Conservation (phyloP, 2,888 invertebrate genomes). For the Amphipoea lucens region DNA sequence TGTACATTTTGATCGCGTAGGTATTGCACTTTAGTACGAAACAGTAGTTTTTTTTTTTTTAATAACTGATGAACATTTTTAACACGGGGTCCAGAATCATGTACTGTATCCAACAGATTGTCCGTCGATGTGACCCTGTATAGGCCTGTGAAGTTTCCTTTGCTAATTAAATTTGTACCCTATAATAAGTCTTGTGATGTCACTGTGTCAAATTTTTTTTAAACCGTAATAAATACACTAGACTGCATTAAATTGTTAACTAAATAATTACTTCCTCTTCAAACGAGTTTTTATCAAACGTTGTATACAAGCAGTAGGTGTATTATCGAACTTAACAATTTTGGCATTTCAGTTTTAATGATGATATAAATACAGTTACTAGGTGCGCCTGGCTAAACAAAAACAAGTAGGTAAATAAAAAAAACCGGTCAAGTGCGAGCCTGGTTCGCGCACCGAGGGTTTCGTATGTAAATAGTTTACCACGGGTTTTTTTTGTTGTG, state of each 20-base stretch:
- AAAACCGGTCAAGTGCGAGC: too few relatives aligned
- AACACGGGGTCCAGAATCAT: background rate
- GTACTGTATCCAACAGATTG: background rate
- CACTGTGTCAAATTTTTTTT: background rate
- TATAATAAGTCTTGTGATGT: too few relatives aligned
- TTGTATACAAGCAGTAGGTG: constrained; percentile 14
- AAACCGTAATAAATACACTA: background rate
- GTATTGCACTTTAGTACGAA: background rate
- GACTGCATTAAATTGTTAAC: constrained; percentile 7
- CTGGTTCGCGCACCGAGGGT: too few relatives aligned
- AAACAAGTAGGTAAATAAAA: background rate
- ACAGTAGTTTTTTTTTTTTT: background rate
- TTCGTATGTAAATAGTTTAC: too few relatives aligned
- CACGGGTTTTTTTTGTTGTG: too few relatives aligned
- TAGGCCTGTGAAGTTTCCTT: too few relatives aligned
- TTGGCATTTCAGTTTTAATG: constrained; percentile 20
- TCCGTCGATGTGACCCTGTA: too few relatives aligned
- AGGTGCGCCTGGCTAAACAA: background rate
- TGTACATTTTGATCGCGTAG: background rate
- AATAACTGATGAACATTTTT: background rate
- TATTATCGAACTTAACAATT: background rate
- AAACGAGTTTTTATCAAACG: constrained; percentile 3
- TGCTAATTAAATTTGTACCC: too few relatives aligned
- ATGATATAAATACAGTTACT: background rate
- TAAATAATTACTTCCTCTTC: constrained; percentile 19